Conservation (phyloP, 1,140 invertebrate species). For the Zaprionus kolodkinae region DNA sequence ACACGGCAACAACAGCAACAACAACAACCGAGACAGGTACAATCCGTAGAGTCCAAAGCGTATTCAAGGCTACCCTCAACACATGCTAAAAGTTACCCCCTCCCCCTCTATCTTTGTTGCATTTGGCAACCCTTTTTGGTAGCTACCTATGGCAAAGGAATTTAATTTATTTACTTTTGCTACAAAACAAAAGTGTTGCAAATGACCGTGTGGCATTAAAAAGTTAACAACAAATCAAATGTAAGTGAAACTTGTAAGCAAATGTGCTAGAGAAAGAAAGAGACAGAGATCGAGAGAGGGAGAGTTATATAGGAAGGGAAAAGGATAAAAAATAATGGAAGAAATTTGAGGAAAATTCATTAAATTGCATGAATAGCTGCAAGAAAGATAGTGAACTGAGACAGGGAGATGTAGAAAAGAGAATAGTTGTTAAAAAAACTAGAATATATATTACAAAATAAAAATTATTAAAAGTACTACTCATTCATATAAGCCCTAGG, state of each 20-base stretch:
- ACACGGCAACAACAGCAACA: slow-evolving; percentile 52
- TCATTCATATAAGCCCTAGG: no score
- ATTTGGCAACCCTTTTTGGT: background rate
- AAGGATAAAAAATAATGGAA: background rate
- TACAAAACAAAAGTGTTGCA: slow-evolving; percentile 57
- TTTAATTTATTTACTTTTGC: slow-evolving; percentile 79
- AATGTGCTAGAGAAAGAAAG: background rate
- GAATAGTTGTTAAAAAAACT: background rate
- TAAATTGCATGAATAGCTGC: no score
- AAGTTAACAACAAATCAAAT: slow-evolving; percentile 63
- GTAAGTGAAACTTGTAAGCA: slow-evolving; percentile 49
- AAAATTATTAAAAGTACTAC: no score
- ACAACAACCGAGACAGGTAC: slow-evolving; percentile 37
- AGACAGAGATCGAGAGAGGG: background rate
- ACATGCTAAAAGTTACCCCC: slow-evolving; percentile 59
- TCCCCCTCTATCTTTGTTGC: background rate
- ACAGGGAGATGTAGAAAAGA: background rate
- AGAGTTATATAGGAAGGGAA: background rate
- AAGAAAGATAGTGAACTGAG: background rate
- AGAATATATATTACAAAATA: no score
- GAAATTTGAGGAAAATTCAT: no score
- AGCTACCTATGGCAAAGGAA: slow-evolving; percentile 53
- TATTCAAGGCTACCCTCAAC: slow-evolving; percentile 30
- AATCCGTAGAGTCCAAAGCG: slow-evolving; percentile 7
- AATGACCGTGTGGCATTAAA: slow-evolving; percentile 69